A percentile compares a stretch with the other conserved stretches of the same genome.
Conservation (phyloP, 2,888 invertebrate genomes). For the Lasioglossum malachurum region DNA sequence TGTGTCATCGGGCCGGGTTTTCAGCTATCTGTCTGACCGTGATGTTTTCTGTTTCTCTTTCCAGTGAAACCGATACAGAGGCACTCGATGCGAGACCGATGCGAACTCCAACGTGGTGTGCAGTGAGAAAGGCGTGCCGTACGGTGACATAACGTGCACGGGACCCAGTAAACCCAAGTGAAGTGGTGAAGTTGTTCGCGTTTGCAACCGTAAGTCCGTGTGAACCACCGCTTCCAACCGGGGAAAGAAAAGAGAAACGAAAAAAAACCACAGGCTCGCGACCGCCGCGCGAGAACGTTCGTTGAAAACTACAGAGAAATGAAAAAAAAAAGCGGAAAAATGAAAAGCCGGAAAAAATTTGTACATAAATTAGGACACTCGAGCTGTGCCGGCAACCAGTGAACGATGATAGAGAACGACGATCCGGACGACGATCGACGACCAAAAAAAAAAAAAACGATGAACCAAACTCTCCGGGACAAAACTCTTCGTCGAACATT, state of each 20-base stretch:
- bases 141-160: conserved; percentile 40
- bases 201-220: background rate
- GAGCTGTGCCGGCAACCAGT: conserved; percentile 46
- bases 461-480: conserved; percentile 25
- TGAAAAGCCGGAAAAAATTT: conserved; percentile 66
- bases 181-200: conserved; percentile 38
- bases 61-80: conserved; percentile 80
- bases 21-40: background rate
- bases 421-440: background rate
- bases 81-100: conserved; percentile 70
- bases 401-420: conserved; percentile 46
- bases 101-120: conserved; percentile 79
- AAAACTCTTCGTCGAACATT: conserved; percentile 63
- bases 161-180: conserved; percentile 30
- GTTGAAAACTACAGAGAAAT: background rate
- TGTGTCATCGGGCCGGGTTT: background rate
- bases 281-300: background rate
- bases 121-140: conserved; percentile 67
- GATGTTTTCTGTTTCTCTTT: conserved; percentile 58
- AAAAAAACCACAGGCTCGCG: background rate
- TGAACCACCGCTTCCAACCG: background rate
- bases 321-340: background rate
- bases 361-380: conserved; percentile 76
- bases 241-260: background rate
- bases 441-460: conserved; percentile 1